Percentiles rank a stretch among this genome's conserved stretches.
These are phyloP conservation scores for Orcinus orca DNA, from an alignment of 2,113 vertebrate genomes.

Conservation along the genomic window DNA sequence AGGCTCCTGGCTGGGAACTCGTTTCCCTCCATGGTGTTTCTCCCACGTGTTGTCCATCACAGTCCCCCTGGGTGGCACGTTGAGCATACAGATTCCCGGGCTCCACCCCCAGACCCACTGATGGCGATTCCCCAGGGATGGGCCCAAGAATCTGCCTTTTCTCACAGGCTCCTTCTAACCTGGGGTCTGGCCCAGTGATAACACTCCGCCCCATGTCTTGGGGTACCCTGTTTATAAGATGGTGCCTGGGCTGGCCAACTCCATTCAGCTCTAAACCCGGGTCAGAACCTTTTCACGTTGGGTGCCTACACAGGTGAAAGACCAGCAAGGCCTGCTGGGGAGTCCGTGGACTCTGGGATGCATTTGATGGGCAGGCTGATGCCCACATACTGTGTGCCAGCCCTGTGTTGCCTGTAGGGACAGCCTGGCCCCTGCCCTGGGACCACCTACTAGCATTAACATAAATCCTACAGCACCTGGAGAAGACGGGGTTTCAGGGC, in stretches of 20 bases:
- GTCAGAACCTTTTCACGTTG: too few species aligned
- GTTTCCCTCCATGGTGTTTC: fast-evolving
- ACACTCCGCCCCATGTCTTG: fast-evolving
- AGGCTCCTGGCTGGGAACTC: background rate
- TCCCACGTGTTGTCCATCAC: fast-evolving
- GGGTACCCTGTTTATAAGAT: background rate
- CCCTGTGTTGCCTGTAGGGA: background rate
- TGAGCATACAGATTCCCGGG: background rate
- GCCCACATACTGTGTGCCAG: background rate
- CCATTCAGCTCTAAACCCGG: background rate
- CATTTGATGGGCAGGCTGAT: background rate
- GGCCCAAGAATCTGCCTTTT: background rate
- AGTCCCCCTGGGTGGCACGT: fast-evolving
- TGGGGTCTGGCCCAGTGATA: background rate
- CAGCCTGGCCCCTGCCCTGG: background rate
- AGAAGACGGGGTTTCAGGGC: background rate
- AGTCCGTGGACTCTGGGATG: background rate
- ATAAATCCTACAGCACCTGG: background rate
- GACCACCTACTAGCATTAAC: too few species aligned
- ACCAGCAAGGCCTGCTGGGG: background rate
- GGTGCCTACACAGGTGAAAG: background rate
- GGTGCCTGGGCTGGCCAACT: fast-evolving
- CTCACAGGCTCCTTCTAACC: too few species aligned
- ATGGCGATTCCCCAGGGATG: fast-evolving
- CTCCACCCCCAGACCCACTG: fast-evolving